phyloP scores from a whole-genome alignment of 2,888 invertebrate genomes.

The Chironomus tentans region DNA sequence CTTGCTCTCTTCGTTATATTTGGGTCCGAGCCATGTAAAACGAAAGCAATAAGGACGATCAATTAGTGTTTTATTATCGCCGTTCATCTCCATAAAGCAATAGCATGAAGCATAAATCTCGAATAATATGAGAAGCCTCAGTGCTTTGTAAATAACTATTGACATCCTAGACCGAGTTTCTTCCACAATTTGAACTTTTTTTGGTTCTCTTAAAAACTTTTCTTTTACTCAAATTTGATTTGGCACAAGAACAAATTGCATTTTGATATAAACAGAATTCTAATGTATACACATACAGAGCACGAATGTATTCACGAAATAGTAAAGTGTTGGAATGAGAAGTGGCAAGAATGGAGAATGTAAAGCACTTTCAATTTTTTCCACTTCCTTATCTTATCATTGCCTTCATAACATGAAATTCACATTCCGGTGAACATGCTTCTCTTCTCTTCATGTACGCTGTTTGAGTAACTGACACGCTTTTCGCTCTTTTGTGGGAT shows the following conservation, averaged over 20 bases:
- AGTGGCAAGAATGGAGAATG: no score
- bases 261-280: background rate
- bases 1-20: slow-evolving; percentile 47
- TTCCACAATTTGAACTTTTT: no score
- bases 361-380: no score
- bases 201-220: background rate
- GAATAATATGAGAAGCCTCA: no score
- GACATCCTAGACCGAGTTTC: background rate
- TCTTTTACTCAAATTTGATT: background rate
- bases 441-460: background rate
- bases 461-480: background rate
- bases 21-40: slow-evolving; percentile 61
- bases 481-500: no score
- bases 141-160: background rate
- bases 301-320: background rate
- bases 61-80: background rate
- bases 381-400: background rate
- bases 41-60: slow-evolving; percentile 49
- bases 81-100: background rate
- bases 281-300: background rate
- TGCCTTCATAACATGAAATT: background rate
- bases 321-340: no score
- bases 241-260: background rate
- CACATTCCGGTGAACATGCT: background rate
- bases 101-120: background rate